Evolutionary conservation across 2,797 vertebrate genomes (phyloP).

Genomic region (Champsocephalus esox): DNA sequence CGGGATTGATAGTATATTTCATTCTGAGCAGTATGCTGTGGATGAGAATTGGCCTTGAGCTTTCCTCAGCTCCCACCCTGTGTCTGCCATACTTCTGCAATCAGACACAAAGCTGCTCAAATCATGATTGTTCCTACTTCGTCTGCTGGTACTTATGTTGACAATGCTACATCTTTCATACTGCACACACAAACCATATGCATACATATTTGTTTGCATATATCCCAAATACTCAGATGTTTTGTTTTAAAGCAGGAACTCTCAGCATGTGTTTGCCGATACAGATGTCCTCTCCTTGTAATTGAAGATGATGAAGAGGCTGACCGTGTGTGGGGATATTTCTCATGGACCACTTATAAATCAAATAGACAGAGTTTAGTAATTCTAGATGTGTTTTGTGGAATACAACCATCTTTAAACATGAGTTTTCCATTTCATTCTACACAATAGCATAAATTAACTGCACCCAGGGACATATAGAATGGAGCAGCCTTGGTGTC

Average conservation of each 20-base stretch:
- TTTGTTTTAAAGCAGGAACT: conserved; percentile 31
- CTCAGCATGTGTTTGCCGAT: conserved; percentile 54
- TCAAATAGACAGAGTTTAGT: conserved; percentile 64
- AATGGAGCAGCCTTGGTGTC: conserved; percentile 8
- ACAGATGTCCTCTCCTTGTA: conserved; percentile 62
- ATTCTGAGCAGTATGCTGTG: conserved; percentile 23
- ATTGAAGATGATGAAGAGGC: conserved; percentile 71
- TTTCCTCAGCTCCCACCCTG: conserved; percentile 6
- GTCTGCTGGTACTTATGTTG: conserved; percentile 21
- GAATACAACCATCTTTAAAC: conserved; percentile 47
- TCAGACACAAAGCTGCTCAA: conserved; percentile 34
- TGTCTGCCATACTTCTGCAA: conserved; percentile 31
- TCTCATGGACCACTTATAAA: conserved; percentile 61
- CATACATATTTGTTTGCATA: conserved; percentile 41
- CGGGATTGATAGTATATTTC: conserved; percentile 42
- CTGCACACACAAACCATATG: conserved; percentile 19
- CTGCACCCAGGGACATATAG: conserved; percentile 17
- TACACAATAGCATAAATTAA: conserved; percentile 38
- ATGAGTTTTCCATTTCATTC: conserved; percentile 27
- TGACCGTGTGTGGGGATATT: conserved; percentile 59
- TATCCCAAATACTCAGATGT: conserved; percentile 31
- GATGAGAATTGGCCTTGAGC: conserved; percentile 21
- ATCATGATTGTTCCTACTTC: conserved; percentile 32
- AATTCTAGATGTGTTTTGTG: conserved; percentile 59
- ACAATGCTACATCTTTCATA: conserved; percentile 9